A percentile compares a stretch with the other conserved stretches of the same genome.
Evolutionary conservation across 2,888 invertebrate species (phyloP).

Genomic region (Iphiclides podalirius): DNA sequence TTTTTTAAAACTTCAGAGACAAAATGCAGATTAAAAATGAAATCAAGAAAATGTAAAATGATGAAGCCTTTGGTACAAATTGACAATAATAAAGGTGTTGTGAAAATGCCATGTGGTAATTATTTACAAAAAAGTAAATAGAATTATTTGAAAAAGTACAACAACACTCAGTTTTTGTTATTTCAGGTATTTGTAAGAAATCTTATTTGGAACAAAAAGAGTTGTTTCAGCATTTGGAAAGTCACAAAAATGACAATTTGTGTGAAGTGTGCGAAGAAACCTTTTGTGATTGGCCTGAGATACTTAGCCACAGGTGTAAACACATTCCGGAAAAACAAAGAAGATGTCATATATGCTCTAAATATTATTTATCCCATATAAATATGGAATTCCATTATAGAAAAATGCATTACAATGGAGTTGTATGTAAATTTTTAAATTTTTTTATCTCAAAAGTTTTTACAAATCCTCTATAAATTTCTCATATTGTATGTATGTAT

Average conservation of each 20-base stretch:
- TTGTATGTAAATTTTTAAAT: no score
- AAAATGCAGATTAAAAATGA: neutral
- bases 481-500: no score
- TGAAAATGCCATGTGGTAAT: slow-evolving; percentile 15
- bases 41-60: neutral
- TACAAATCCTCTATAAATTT: no score
- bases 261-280: slow-evolving; percentile 45
- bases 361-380: slow-evolving; percentile 28
- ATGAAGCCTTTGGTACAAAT: no score
- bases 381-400: slow-evolving; percentile 52
- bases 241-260: slow-evolving; percentile 37
- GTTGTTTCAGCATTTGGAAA: slow-evolving; percentile 42
- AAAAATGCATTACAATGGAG: slow-evolving; percentile 41
- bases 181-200: slow-evolving; percentile 13
- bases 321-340: slow-evolving; percentile 41
- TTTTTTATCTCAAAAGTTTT: no score
- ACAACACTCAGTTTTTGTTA: no score
- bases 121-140: no score
- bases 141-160: no score
- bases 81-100: neutral
- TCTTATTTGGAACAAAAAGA: slow-evolving; percentile 2
- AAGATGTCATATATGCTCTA: slow-evolving; percentile 48
- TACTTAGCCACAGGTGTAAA: slow-evolving; percentile 47
- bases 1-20: neutral
- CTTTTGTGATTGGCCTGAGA: slow-evolving; percentile 40